A percentile compares a stretch with the other conserved stretches of the same genome.
Conservation (phyloP, 2,888 invertebrate species). For the Meteorus colon region DNA sequence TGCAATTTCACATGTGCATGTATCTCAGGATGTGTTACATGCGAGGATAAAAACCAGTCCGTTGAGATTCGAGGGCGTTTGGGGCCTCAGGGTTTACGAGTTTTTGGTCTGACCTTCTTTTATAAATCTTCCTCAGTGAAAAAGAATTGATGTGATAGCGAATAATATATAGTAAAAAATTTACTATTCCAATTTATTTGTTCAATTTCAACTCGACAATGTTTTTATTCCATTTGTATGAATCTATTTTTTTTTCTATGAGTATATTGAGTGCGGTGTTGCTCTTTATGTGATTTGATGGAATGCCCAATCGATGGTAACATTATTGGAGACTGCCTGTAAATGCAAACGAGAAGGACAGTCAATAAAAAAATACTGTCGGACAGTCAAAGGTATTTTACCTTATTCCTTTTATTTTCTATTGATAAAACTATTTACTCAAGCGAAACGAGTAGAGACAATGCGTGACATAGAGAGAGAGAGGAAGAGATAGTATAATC, state of each 20-base stretch:
- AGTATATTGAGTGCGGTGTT: background rate
- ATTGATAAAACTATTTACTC: constrained; percentile 23
- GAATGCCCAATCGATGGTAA: background rate
- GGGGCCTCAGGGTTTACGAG: constrained; percentile 10
- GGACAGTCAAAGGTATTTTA: constrained; percentile 1
- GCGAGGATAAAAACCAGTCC: constrained; percentile 29
- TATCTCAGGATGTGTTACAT: constrained; percentile 1
- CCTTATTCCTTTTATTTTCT: background rate
- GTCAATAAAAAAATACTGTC: background rate
- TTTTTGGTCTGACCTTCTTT: constrained; percentile 17
- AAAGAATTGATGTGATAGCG: background rate
- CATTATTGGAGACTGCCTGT: background rate
- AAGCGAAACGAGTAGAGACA: background rate
- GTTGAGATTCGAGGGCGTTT: constrained; percentile 27
- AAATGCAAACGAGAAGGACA: background rate
- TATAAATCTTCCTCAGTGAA: background rate
- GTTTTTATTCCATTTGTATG: background rate
- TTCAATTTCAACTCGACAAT: background rate
- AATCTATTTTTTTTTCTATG: too few species aligned
- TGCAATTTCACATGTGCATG: constrained; percentile 8
- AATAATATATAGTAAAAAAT: background rate
- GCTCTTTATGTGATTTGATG: background rate
- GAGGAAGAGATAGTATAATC: background rate
- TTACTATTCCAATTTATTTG: background rate
- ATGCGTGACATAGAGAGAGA: constrained; percentile 12